A percentile compares a stretch with the other conserved stretches of the same genome.
These are phyloP conservation scores for Hozukius guyotensis DNA, from an alignment of 2,797 vertebrate genomes.

Conservation along the genomic window DNA sequence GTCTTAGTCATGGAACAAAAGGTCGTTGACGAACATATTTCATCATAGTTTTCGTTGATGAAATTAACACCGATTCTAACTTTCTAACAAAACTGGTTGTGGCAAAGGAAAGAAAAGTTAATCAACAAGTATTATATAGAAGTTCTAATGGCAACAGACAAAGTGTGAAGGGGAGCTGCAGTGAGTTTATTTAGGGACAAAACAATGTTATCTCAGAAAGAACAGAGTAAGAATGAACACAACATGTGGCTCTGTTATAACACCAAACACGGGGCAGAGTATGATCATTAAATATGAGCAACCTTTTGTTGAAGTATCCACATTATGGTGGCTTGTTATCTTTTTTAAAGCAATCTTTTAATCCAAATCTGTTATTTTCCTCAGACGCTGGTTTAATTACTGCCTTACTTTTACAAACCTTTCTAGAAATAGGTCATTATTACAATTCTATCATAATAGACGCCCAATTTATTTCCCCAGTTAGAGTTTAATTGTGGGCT, in stretches of 20 bases:
- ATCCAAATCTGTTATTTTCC: neutral
- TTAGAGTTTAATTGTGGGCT: constrained; percentile 43
- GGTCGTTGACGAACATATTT: too few relatives aligned
- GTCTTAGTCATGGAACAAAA: too few relatives aligned
- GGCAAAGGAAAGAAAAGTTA: neutral
- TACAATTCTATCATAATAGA: constrained; percentile 48
- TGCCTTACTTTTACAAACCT: constrained; percentile 9
- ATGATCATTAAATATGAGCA: neutral
- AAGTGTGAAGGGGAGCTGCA: neutral
- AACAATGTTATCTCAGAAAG: neutral
- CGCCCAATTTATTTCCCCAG: constrained; percentile 39
- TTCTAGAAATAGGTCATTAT: constrained; percentile 33
- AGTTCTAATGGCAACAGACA: neutral
- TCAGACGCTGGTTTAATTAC: constrained; percentile 6
- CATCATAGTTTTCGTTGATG: too few relatives aligned
- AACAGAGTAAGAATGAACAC: neutral
- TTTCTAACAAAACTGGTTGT: neutral
- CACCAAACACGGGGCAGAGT: neutral
- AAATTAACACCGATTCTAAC: neutral
- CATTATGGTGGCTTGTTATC: neutral
- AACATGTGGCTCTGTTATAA: neutral
- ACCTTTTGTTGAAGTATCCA: neutral
- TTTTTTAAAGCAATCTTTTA: neutral
- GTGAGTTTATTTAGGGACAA: neutral
- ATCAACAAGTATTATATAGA: neutral